Percentiles rank a stretch among this genome's conserved stretches.
These are phyloP conservation scores for Oplegnathus fasciatus DNA, from an alignment of 2,113 vertebrate genomes.

Conservation along the genomic window DNA sequence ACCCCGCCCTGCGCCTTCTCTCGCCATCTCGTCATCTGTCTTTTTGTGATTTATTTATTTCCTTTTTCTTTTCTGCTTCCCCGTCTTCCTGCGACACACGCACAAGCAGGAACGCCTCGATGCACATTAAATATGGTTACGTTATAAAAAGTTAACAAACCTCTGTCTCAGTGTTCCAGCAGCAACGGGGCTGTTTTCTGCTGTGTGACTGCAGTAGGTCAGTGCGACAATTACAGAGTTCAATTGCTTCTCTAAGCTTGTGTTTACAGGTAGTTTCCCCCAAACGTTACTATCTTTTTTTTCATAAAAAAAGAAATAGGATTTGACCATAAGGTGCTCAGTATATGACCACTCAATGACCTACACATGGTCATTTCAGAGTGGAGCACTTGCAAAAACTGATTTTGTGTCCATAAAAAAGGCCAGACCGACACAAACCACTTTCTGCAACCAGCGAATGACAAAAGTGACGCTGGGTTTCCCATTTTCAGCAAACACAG, in stretches of 20 bases:
- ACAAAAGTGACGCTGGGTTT: conserved; percentile 20
- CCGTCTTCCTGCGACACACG: conserved; percentile 9
- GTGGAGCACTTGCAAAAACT: conserved; percentile 29
- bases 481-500: conserved; percentile 17
- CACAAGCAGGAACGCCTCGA: conserved; percentile 1
- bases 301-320: not conserved
- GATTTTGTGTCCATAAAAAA: conserved; percentile 36
- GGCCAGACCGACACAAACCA: conserved; percentile 24
- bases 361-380: conserved; percentile 21
- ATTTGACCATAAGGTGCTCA: not conserved
- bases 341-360: conserved; percentile 8
- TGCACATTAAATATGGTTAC: conserved; percentile 41
- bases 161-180: not conserved
- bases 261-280: not conserved
- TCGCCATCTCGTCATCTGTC: conserved; percentile 44
- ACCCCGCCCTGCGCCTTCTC: conserved; percentile 1
- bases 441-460: not conserved
- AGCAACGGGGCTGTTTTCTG: not conserved
- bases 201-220: conserved; percentile 6
- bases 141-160: conserved; percentile 39
- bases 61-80: conserved; percentile 39
- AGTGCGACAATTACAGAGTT: conserved; percentile 10
- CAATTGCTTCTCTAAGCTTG: not conserved
- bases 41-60: conserved; percentile 53
- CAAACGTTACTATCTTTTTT: not conserved